A percentile compares a stretch with the other conserved stretches of the same genome.
Evolutionary conservation across 2,797 vertebrate genomes (phyloP).

Genomic region (Sylvilagus floridanus): DNA sequence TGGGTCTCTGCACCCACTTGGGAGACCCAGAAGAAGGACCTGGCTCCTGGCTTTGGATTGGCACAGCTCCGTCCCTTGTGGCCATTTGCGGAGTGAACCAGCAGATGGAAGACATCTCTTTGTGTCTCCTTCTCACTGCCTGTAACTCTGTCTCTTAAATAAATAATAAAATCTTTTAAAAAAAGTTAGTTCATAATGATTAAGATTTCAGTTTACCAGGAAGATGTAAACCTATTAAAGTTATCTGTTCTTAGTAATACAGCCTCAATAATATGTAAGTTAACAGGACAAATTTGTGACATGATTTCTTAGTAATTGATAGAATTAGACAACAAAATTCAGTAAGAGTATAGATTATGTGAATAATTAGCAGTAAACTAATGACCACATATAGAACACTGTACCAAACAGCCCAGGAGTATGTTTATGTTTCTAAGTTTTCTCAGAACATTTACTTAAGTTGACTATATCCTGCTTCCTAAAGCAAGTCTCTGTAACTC

Average conservation of each 20-base stretch:
- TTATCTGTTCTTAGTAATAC: not conserved
- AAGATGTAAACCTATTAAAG: not conserved
- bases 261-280: not conserved
- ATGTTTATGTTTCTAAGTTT: not conserved
- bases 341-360: not conserved
- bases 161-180: no score
- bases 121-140: no score
- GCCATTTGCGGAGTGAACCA: no score
- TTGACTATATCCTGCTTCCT: not conserved
- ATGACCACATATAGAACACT: not conserved
- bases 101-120: no score
- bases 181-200: not conserved
- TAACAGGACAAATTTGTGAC: not conserved
- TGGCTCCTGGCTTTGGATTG: no score
- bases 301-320: slow-evolving; percentile 39
- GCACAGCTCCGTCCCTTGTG: no score
- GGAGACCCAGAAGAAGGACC: no score
- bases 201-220: not conserved
- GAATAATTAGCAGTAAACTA: not conserved
- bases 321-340: slow-evolving; percentile 13
- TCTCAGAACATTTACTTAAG: not conserved
- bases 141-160: no score
- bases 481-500: not conserved
- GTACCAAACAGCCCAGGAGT: not conserved
- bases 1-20: no score